Percentiles rank a stretch among this genome's conserved stretches.
Evolutionary conservation across 2,888 invertebrate species (phyloP).

Genomic region (Acanthoscelides obtectus): DNA sequence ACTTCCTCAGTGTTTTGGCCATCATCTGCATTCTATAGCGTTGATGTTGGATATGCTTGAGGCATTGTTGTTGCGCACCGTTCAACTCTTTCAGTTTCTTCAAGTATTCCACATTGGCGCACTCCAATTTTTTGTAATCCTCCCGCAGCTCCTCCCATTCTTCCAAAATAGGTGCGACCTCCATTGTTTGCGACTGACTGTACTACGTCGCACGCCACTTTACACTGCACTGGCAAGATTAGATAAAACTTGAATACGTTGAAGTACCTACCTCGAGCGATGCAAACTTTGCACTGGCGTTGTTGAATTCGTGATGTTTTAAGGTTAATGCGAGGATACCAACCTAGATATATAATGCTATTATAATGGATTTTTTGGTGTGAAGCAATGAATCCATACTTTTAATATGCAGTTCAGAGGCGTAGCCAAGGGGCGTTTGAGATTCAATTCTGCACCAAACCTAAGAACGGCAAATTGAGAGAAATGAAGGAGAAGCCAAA

Average conservation of each 20-base stretch:
- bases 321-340: not conserved
- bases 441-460: too few species aligned
- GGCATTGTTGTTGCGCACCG: constrained; percentile 74
- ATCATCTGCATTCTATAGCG: constrained; percentile 80
- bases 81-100: constrained; percentile 76
- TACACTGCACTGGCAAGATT: not conserved
- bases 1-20: constrained; percentile 9
- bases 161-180: constrained; percentile 7
- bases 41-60: constrained; percentile 83
- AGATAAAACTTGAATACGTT: not conserved
- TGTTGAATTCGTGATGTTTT: not conserved
- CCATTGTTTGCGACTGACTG: too few species aligned
- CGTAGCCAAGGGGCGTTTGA: too few species aligned
- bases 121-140: constrained; percentile 49
- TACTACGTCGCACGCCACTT: not conserved
- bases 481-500: too few species aligned
- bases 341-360: not conserved
- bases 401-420: not conserved
- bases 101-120: constrained; percentile 71
- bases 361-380: not conserved
- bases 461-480: too few species aligned
- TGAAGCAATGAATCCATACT: not conserved
- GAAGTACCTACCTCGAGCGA: not conserved
- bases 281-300: not conserved
- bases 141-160: constrained; percentile 31